Conservation (phyloP, 2,797 vertebrate genomes). For the Peromyscus eremicus region DNA sequence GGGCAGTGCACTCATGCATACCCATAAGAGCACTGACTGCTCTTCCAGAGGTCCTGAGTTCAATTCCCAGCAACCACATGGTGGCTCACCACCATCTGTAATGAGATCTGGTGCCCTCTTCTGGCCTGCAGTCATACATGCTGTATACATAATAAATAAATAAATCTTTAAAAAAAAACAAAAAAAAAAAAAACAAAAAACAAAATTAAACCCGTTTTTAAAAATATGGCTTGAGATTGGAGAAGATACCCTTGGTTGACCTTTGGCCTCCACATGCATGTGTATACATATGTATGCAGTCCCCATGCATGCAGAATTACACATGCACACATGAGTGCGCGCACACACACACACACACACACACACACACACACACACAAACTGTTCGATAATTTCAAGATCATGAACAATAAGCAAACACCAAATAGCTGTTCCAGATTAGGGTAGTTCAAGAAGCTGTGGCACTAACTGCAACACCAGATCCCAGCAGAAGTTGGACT, state of each 20-base stretch:
- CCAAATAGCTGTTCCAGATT: not conserved
- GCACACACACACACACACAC: not conserved
- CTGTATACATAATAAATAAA: too few species aligned
- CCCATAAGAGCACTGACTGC: too few species aligned
- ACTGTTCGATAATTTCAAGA: not conserved
- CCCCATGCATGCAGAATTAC: not conserved
- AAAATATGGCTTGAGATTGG: not conserved
- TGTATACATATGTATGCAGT: not conserved
- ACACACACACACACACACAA: not conserved
- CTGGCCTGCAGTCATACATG: too few species aligned
- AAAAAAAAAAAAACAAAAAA: too few species aligned
- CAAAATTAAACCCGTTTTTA: not conserved
- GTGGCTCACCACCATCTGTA: too few species aligned
- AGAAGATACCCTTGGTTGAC: not conserved
- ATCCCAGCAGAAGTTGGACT: too few species aligned
- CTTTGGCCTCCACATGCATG: not conserved
- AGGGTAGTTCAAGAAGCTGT: not conserved
- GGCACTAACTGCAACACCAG: rapidly evolving
- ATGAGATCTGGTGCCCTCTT: too few species aligned
- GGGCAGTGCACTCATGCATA: too few species aligned
- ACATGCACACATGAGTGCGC: not conserved
- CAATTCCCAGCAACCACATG: too few species aligned
- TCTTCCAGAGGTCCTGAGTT: too few species aligned
- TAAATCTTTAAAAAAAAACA: too few species aligned
- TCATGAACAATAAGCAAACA: not conserved